phyloP scores from a whole-genome alignment of 2,113 vertebrate species.

The Chionodraco myersi region DNA sequence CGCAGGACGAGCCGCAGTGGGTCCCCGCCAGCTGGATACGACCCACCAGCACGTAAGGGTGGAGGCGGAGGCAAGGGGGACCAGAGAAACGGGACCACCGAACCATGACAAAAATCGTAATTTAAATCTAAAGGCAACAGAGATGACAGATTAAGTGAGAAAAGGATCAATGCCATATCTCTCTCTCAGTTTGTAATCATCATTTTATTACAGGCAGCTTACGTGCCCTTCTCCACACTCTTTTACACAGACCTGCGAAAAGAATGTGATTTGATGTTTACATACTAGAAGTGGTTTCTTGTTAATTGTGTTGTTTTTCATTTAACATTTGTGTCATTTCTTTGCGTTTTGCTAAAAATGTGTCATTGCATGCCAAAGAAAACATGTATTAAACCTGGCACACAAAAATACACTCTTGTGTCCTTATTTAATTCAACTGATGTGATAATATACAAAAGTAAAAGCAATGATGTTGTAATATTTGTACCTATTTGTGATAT shows the following conservation, averaged over 20 bases:
- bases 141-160: background rate
- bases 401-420: slow-evolving; percentile 3
- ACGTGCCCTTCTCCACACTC: slow-evolving; percentile 8
- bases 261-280: slow-evolving; percentile 9
- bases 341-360: background rate
- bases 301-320: background rate
- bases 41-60: slow-evolving; percentile 75
- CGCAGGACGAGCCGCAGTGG: slow-evolving; percentile 94
- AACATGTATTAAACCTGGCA: background rate
- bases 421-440: slow-evolving; percentile 8
- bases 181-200: background rate
- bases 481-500: slow-evolving; percentile 13
- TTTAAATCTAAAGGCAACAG: too few relatives aligned
- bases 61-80: background rate
- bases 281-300: slow-evolving; percentile 9
- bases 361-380: slow-evolving; percentile 24
- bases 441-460: background rate
- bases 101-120: slow-evolving; percentile 8
- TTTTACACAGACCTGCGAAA: background rate
- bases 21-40: slow-evolving; percentile 92
- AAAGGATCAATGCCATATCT: background rate
- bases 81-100: background rate
- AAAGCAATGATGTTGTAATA: background rate
- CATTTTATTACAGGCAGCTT: background rate
- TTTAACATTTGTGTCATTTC: slow-evolving; percentile 7